A percentile compares a stretch with the other conserved stretches of the same genome.
Evolutionary conservation across 2,888 invertebrate genomes (phyloP).

Genomic region (Drosophila kuntzei): DNA sequence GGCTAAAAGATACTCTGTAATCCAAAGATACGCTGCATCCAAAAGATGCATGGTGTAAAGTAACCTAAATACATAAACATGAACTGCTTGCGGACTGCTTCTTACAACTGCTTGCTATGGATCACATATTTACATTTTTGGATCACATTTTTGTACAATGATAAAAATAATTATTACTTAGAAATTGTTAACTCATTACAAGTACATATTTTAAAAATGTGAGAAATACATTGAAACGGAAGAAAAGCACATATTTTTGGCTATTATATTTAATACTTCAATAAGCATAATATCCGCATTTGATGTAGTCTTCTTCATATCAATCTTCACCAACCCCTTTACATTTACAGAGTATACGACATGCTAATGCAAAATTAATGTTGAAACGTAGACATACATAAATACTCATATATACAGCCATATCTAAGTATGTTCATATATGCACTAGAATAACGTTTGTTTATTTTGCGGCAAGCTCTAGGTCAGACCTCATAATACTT

Average conservation of each 20-base stretch:
- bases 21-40: background rate
- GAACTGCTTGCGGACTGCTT: background rate
- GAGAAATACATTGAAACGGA: too few relatives aligned
- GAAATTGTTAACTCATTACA: too few relatives aligned
- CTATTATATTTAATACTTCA: too few relatives aligned
- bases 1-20: background rate
- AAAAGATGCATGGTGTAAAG: background rate
- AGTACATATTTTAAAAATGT: too few relatives aligned
- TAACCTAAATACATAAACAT: background rate
- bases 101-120: background rate
- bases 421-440: background rate
- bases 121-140: too few relatives aligned
- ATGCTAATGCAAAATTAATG: constrained; percentile 47
- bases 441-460: constrained; percentile 36
- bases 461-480: constrained; percentile 54
- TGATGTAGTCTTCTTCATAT: background rate
- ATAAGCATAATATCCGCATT: too few relatives aligned
- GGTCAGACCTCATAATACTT: constrained; percentile 58
- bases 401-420: constrained; percentile 5
- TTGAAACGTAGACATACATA: constrained; percentile 31
- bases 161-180: too few relatives aligned
- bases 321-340: background rate
- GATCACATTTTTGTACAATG: too few relatives aligned
- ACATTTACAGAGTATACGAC: constrained; percentile 31
- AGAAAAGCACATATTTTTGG: too few relatives aligned